Percentiles rank a stretch among this genome's conserved stretches.
Evolutionary conservation across 2,797 vertebrate species (phyloP).

Genomic region (Onychomys leucogaster): DNA sequence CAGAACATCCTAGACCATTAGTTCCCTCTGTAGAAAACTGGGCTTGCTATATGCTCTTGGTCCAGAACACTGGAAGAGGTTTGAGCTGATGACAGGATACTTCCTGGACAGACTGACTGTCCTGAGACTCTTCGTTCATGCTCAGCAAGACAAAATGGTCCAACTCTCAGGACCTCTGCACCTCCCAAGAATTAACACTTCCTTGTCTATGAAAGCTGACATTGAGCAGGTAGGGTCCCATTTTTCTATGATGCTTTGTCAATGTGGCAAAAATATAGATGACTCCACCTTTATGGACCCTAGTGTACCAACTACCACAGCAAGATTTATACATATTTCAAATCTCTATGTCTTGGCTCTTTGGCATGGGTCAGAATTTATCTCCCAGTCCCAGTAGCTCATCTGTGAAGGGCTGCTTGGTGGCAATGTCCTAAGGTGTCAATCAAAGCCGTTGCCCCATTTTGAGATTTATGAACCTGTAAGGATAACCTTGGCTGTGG

Average conservation of each 20-base stretch:
- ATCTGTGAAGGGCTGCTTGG: neutral
- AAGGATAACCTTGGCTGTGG: neutral
- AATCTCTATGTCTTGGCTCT: neutral
- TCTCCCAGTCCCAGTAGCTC: neutral
- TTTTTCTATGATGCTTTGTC: neutral
- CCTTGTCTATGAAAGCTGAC: neutral
- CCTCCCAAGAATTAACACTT: neutral
- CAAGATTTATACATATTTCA: neutral
- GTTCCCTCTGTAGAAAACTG: neutral
- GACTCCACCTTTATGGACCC: neutral
- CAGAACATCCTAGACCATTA: neutral
- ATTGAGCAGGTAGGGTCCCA: neutral
- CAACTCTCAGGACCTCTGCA: neutral
- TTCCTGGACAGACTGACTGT: neutral
- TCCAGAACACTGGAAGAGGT: neutral
- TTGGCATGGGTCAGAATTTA: neutral
- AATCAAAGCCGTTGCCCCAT: neutral
- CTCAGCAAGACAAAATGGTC: neutral
- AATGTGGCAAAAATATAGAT: neutral
- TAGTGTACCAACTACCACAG: neutral
- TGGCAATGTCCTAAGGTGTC: neutral
- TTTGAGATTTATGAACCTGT: neutral
- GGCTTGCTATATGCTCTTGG: neutral
- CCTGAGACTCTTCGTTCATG: neutral
- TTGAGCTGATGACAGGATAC: neutral